Base-by-base conservation (phyloP, 1,140 invertebrate species). In the Dinothrombium tinctorium region DNA sequence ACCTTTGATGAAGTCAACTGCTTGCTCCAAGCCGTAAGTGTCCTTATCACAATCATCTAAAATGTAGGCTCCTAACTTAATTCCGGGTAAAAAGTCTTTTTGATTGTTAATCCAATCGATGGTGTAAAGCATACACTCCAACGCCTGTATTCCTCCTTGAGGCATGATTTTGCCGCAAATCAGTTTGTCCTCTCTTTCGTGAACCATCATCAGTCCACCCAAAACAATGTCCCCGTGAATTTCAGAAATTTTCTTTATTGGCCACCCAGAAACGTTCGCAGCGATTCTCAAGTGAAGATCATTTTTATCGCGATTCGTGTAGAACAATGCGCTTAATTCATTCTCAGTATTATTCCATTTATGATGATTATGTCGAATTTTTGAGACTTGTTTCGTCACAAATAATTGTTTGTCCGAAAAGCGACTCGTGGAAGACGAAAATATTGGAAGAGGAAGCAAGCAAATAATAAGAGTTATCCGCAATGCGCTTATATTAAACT, bases 1-100 rank as follows among this genome's bases (percentile, higher is more conserved):
- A 90, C 86, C 84, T 75, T 90, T 84, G 45, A 94, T 92, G 56
- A 94, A 94, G 58, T 92, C 84, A 6, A 92, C 78, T 6, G 84
- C 80, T 72, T 92, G 89, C 53, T 92, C 84, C 26, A 92, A 60
- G 4, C 87, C 86, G 56, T 89, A 90, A 2, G 84, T 92, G 55
- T 94, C 86, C 59, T 83, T 80, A 60, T 92, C 86, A 59, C 87
- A 94, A 56, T 94, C 87, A 54, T 92, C 84, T 37, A 90, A 65
- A 37, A 55, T 48, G 20, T 55, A 42, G 33, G 52, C 47, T 17
- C 54, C 52, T 11, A 55, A 40, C 29, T 51, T 35, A 3, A 53
- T 47, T 9, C 49, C 47, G 6, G 51, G 51, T n/a, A 57, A 43
- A 28, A 55, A 42, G 28, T 53, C 33, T 21, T 44, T 38, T 31